Base-by-base conservation (phyloP, 2,113 vertebrate species). In the Trichomycterus rosablanca region DNA sequence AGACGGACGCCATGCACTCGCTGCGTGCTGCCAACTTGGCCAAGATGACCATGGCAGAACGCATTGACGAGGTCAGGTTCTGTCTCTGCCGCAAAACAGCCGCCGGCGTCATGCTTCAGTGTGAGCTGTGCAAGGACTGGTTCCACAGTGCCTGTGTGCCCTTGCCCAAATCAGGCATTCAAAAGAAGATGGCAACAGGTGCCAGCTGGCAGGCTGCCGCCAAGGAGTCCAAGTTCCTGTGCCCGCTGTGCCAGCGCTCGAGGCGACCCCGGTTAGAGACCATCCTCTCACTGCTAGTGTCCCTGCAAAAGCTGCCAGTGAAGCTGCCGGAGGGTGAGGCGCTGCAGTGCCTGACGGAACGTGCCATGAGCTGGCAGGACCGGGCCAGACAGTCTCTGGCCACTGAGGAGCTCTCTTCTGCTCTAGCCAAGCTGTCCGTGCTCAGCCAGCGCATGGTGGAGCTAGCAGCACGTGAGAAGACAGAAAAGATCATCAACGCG, bases 341-440 rank as follows among this genome's bases (percentile, higher is more conserved):
- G 0, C 79, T 98, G 24, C 95, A 98, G 84, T 97, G 96, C 79
- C 66, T 99, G 78, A 99, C 96, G 0, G 96, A 99, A 81, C 86
- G 95, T 14, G 94, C 93, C 40, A 99, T 99, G 95, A 89, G 96
- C 74, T 99, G 96, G 96, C 96, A 99, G 84, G 96, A 99, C 75
- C 84, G 91, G 10, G 96, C 96, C 0, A 90, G 96, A 4, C 96
- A 95, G 75, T 84, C 96, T 6, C 75, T 99, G 62, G 96, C 96
- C 71, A 99, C 95, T 0, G 91, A 95, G 0, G 95, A 99, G 71
- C 78, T 99, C n/a, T 99, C 96, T 1, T 97, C 94, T 1, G 96
- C 96, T 0, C 71, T 99, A 73, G 96, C 96, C 35, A 98, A 98
- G 75, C 87, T 99, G 10, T 98, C 95, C 0, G 94, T 99, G 52